phyloP scores from a whole-genome alignment of 92 coral and sea anemone genomes.

The Zoanthus sansibaricus region DNA sequence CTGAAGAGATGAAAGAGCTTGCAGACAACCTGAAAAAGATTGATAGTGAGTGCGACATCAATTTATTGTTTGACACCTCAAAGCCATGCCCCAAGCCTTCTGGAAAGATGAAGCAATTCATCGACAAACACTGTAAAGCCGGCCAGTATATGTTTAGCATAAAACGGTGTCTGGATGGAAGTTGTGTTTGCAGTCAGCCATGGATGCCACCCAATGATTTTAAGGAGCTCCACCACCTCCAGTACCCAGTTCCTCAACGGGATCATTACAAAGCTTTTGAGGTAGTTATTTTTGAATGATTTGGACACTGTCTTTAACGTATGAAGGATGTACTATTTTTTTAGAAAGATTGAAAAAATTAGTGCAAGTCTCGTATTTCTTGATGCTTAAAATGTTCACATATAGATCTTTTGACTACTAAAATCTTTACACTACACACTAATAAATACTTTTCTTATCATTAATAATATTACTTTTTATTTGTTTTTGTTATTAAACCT shows the following conservation, averaged over 20 bases:
- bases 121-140: conserved; percentile 59
- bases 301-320: conserved; percentile 18
- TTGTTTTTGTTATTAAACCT: conserved; percentile 1
- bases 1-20: conserved; percentile 44
- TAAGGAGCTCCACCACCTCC: conserved; percentile 48
- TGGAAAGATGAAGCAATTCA: conserved; percentile 44
- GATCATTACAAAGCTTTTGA: conserved; percentile 44
- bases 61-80: conserved; percentile 33
- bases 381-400: conserved; percentile 1
- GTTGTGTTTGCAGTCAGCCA: conserved; percentile 61
- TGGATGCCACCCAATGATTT: conserved; percentile 57
- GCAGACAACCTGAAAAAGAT: conserved; percentile 49
- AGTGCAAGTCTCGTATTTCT: background rate
- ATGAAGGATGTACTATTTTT: conserved; percentile 29
- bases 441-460: background rate
- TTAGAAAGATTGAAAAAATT: background rate
- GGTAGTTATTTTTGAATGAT: conserved; percentile 20
- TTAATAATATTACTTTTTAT: background rate
- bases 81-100: conserved; percentile 50
- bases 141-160: conserved; percentile 60
- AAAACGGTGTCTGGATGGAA: conserved; percentile 51
- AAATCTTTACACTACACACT: too few relatives aligned
- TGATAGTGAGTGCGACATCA: conserved; percentile 42
- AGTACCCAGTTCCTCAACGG: conserved; percentile 53
- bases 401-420: too few relatives aligned